Evolutionary conservation across 30 jellyfish, hydroid and myxozoan genomes (phyloP), one percentile per base, ranked within the genome.

Genomic region (Cassiopea xamachana): DNA sequence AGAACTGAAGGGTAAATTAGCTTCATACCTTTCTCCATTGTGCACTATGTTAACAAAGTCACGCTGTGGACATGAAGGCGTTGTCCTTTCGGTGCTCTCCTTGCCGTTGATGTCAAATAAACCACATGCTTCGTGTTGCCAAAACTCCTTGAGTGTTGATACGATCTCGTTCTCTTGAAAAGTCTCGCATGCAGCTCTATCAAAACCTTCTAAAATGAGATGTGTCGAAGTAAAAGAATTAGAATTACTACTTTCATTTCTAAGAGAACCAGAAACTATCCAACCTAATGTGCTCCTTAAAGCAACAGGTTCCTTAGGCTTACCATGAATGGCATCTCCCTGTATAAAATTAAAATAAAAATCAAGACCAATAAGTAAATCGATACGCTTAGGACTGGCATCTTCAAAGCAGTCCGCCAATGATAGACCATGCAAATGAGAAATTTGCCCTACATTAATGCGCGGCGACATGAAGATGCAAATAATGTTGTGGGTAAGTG

Each of bases 361-460:
- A 50, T 81, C 85, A 46, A 69, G 80, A 48, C 90, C 90, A 8
- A 60, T 81, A 60, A 81, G 61, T 10, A 81, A 55, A 64, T 81
- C 75, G 19, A 81, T 81, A 49, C 75, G 59, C 81, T 81, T 81
- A 46, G 69, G 49, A 81, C 61, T 46, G 55, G 43, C 18, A 48
- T 60, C 45, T 73, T 73, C 90, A 46, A 69, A 81, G 46, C 47
- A 64, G 55, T 58, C 46, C 61, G 39, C 39, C 39, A 27, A 27
- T 27, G 39, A 27, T 27, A 27, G 39, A 27, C 39, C 39, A 27
- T 27, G 90, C 81, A 81, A 43, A 18, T 81, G 83, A 0, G 90
- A 60, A 49, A 81, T n/a, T n/a, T 48, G 60, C 55, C 80, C 73
- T 58, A 69, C 73, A 81, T 17, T 69, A 18, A 81, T 49, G 75